Conservation (phyloP, 2,888 invertebrate genomes). For the Drosophila paracracens region DNA sequence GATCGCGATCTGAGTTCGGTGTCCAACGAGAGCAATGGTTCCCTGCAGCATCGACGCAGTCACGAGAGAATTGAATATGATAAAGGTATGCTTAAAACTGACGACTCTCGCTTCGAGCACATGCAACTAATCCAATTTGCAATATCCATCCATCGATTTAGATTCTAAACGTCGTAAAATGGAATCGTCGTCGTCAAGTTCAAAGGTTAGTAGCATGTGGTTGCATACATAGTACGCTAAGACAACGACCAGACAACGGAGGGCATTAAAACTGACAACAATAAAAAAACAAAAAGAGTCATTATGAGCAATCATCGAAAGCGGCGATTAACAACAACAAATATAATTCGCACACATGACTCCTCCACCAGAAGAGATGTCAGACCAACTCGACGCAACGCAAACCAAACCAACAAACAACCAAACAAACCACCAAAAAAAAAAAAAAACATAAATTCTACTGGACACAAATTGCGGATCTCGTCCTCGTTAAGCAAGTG, state of each 20-base stretch:
- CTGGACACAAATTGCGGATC: slow-evolving; percentile 40
- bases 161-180: slow-evolving; percentile 94
- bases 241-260: slow-evolving; percentile 65
- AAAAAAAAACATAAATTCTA: slow-evolving; percentile 1
- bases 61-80: slow-evolving; percentile 87
- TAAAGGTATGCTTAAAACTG: slow-evolving; percentile 85
- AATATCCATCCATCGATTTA: slow-evolving; percentile 23
- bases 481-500: slow-evolving; percentile 30
- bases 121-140: not conserved
- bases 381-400: slow-evolving; percentile 14
- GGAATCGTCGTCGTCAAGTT: slow-evolving; percentile 89
- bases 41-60: slow-evolving; percentile 86
- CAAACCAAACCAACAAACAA: slow-evolving; percentile 18
- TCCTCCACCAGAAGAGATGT: slow-evolving; percentile 29
- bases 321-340: slow-evolving; percentile 14
- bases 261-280: slow-evolving; percentile 33
- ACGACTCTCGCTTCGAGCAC: not conserved
- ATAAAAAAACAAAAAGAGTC: slow-evolving; percentile 16
- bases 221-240: slow-evolving; percentile 85
- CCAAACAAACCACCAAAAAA: slow-evolving; percentile 33
- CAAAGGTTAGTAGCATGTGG: slow-evolving; percentile 92
- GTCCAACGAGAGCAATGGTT: slow-evolving; percentile 86
- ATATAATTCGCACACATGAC: slow-evolving; percentile 18
- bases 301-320: slow-evolving; percentile 21
- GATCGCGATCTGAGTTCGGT: slow-evolving; percentile 87